These are phyloP conservation scores for Eudyptes chrysolophus DNA, from an alignment of 2,113 vertebrate genomes.

Conservation along the genomic window DNA sequence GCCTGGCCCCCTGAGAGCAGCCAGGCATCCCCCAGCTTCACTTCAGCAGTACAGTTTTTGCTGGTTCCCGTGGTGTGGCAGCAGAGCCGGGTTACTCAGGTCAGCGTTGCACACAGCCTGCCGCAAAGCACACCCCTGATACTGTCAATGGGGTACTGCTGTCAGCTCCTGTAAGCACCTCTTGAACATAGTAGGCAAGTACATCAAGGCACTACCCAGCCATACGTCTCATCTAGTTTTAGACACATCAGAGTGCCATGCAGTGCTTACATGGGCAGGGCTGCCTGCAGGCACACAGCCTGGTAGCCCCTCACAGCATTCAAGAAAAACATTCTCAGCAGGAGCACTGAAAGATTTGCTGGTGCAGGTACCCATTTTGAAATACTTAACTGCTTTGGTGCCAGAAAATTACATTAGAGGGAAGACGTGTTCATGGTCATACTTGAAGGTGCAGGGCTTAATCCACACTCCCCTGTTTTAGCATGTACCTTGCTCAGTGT, in stretches of 20 bases:
- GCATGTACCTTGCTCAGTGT: not conserved
- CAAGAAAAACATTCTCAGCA: not conserved
- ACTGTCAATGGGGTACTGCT: not conserved
- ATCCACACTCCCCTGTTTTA: not conserved
- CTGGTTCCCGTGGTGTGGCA: fast-evolving
- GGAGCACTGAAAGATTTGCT: not conserved
- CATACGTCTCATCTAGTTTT: fast-evolving
- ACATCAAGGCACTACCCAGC: not conserved
- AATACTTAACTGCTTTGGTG: not conserved
- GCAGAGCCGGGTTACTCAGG: not conserved
- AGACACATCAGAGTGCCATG: fast-evolving
- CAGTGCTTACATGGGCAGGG: too few relatives aligned
- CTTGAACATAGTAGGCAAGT: too few relatives aligned
- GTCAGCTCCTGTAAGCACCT: not conserved
- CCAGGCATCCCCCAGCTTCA: not conserved
- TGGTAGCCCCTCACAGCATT: not conserved
- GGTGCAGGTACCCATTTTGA: not conserved
- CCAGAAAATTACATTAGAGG: not conserved
- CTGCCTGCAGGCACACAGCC: not conserved
- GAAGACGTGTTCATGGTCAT: not conserved
- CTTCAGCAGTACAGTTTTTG: not conserved
- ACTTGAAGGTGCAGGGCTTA: not conserved
- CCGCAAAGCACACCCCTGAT: not conserved
- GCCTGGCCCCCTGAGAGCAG: not conserved
- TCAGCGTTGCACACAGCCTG: fast-evolving